Base-by-base conservation (phyloP, 64 coral and sea anemone species). In the Exaiptasia diaphana region DNA sequence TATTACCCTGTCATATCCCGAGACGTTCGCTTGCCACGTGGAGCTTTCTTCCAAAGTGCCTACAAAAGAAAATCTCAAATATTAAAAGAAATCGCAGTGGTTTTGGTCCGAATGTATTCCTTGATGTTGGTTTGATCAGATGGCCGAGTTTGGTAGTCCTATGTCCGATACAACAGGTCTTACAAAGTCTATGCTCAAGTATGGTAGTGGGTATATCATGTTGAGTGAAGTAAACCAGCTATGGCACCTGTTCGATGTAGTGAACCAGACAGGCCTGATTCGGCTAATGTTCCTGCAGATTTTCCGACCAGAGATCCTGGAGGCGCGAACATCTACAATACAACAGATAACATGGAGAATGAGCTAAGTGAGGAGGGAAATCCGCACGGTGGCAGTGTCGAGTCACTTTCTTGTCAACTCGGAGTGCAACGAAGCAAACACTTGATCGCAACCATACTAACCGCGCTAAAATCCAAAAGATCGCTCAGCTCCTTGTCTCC, bases 391-490 rank as follows among this genome's bases (percentile, higher is more conserved):
- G 61, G 26, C 30, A 65, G 61, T 35, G 13, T 11, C 61, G 31
- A 65, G 55, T 37, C 4, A 59, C 46, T 48, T 74, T 74, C 30
- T 31, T 57, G 17, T 57, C 5, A 30, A 25, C 26, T 57, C 75
- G 40, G 38, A 50, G 53, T 59, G 69, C 22, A 28, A 24, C 20
- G 71, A 29, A 75, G 42, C 22, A 65, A 28, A 65, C 61, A 35
- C 28, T 65, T 65, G 61, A 65, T 65, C 61, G 30, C 12, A 35
- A 35, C 14, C 15, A 52, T 45, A 82, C 87, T 78, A 69, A 91
- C 89, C 89, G 89, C 89, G 81, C 89, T 91, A 27, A 91, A 91
- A 67, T 91, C 89, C 53, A 91, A 50, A 52, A 91, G 81, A 91
- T 91, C 89, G 75, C 89, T 91, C 45, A 91, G 61, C 57, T 91